Evolutionary conservation across 2,113 vertebrate species (phyloP), one percentile per base, ranked within the genome.

Genomic region (Lonchura striata): DNA sequence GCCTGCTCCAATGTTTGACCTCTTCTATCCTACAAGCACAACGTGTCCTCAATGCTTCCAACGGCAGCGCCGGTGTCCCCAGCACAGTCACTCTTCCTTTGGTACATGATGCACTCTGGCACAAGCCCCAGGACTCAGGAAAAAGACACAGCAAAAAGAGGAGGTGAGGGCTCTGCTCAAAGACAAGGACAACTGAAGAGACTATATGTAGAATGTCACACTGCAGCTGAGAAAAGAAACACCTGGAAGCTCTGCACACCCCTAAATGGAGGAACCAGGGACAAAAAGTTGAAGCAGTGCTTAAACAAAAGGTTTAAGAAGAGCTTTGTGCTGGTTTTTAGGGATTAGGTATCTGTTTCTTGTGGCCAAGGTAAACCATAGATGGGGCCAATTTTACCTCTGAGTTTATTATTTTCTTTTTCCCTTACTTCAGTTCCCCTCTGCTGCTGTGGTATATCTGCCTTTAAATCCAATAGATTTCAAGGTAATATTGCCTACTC

Each of bases 31-130:
- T n/a, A 37, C 54, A 33, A 92, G 50, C 42, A 70, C 68, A 61
- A 9, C 0, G 0, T 44, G 82, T 52, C 53, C 79, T 41, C n/a
- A n/a, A 0, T 5, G 22, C 33, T 64, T n/a, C 49, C 49, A 47
- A 7, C 0, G 0, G 66, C 35, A 59, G 21, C 10, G 31, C 88
- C 17, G 1, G 8, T 30, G 80, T 70, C 42, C 71, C 44, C 81
- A 59, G 0, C 28, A 47, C 76, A 85, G 25, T 11, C 60, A 56
- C 42, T 47, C 74, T 9, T 31, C 69, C 72, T n/a, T 46, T 0
- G 0, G 77, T 31, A 90, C 46, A 2, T 0, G 17, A n/a, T 15
- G 59, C 54, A 10, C 63, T 19, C 49, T 68, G 87, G 70, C 69
- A 87, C 39, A 52, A 88, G 46, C 23, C 49, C 46, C 68, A 42